A percentile compares a stretch with the other conserved stretches of the same genome.
Evolutionary conservation across 2,113 vertebrate species (phyloP).

Genomic region (Thomomys bottae): DNA sequence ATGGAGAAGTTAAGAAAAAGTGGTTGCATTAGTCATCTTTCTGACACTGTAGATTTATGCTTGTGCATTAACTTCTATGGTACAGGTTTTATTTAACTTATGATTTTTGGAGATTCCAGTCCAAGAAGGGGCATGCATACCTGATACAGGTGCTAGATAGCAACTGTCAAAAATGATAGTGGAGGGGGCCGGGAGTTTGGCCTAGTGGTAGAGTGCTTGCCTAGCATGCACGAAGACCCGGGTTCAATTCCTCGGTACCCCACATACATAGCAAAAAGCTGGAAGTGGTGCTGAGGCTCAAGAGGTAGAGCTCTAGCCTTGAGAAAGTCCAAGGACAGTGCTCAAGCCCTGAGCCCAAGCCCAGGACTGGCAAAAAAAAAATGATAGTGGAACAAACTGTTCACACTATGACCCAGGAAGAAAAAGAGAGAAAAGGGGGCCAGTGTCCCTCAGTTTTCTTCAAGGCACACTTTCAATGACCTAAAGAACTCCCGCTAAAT

Average conservation of each 20-base stretch:
- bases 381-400: background rate
- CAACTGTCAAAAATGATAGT: too few species aligned
- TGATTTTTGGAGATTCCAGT: background rate
- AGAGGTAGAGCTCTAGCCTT: too few species aligned
- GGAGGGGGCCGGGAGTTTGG: too few species aligned
- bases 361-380: too few species aligned
- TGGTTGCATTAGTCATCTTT: background rate
- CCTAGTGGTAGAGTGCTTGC: too few species aligned
- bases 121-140: background rate
- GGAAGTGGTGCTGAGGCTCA: too few species aligned
- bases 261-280: too few species aligned
- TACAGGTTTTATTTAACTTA: background rate
- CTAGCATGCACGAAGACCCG: too few species aligned
- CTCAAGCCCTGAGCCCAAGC: too few species aligned
- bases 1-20: background rate
- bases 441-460: background rate
- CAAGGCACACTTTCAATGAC: too few species aligned
- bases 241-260: too few species aligned
- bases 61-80: background rate
- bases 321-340: too few species aligned
- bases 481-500: background rate
- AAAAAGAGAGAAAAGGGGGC: fast-evolving
- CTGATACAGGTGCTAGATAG: background rate
- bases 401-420: background rate
- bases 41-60: background rate